Base-by-base conservation (phyloP, 1,140 invertebrate genomes). In the Aphelinus atriplicis region DNA sequence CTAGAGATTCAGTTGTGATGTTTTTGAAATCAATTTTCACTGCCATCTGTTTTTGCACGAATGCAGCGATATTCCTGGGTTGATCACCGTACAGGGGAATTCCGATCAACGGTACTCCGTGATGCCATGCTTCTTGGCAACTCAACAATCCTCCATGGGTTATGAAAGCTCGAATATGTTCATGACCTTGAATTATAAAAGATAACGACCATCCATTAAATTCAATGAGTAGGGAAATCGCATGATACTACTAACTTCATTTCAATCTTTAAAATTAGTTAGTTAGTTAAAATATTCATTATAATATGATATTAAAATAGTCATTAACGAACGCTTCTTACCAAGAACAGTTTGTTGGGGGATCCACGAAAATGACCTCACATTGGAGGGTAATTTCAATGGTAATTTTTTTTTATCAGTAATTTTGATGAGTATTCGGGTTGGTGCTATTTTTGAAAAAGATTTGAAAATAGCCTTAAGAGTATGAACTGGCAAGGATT, bases 111-210 rank as follows among this genome's bases (percentile, higher is more conserved):
- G 94, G 93, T 7, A 94, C 92, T 26, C 90, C 92, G 78, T 90
- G 91, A 78, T 92, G 91, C 53, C 93, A 89, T 3, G 92, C 90
- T 85, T 95, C 94, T 50, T 91, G 91, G 2, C 90, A 91, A 63
- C 93, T 91, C 63, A 65, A 81, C 47, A 85, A 79, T 2, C 89
- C 89, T 68, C 88, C 88, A 71, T 90, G 89, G 58, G 85, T 85
- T 7, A 90, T 80, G 72, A 90, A 90, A 5, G 84, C 73, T 74
- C 79, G 78, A 2, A 81, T 69, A 57, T 86, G 83, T 45, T 80
- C 72, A 75, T 89, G 87, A 5, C 68, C 85, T 85, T 61, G 6
- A 71, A 66, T 70, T 71, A 47, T 57, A 53, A 45, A 55, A 73
- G 60, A 61, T 10, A 71, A 61, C 7, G 9, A 55, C 26, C 26